Evolutionary conservation across 2,797 vertebrate genomes (phyloP).

Genomic region (Hoplostethus mediterraneus): DNA sequence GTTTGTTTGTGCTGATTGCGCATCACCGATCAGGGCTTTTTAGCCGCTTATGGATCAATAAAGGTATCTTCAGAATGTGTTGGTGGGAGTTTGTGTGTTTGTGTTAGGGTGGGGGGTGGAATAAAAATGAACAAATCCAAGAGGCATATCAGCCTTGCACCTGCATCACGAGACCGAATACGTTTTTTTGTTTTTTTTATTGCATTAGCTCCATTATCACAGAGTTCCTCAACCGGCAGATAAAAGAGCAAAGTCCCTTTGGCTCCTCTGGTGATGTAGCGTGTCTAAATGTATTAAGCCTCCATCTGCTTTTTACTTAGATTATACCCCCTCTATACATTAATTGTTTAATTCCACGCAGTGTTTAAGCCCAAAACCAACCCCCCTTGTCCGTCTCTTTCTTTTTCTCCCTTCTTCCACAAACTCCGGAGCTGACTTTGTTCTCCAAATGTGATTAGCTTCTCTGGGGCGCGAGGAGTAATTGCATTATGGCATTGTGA

Average conservation of each 20-base stretch:
- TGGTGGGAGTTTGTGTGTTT: too few species aligned
- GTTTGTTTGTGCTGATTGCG: slow-evolving; percentile 44
- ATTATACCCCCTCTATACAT: slow-evolving; percentile 78
- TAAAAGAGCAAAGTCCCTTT: slow-evolving; percentile 58
- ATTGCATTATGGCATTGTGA: slow-evolving; percentile 87
- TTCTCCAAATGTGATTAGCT: slow-evolving; percentile 88
- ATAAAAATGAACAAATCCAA: slow-evolving; percentile 39
- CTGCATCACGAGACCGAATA: slow-evolving; percentile 66
- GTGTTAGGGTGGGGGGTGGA: background rate
- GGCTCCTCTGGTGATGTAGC: slow-evolving; percentile 76
- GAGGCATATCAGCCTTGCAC: slow-evolving; percentile 60
- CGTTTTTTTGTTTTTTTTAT: slow-evolving; percentile 37
- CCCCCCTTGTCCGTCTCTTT: slow-evolving; percentile 63
- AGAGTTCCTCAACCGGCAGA: slow-evolving; percentile 47
- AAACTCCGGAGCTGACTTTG: slow-evolving; percentile 84
- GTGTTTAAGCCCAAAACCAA: slow-evolving; percentile 71
- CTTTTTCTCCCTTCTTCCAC: slow-evolving; percentile 74
- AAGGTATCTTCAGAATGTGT: slow-evolving; percentile 11
- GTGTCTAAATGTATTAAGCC: slow-evolving; percentile 85
- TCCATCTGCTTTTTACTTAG: slow-evolving; percentile 85
- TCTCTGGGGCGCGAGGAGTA: slow-evolving; percentile 79
- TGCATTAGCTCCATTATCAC: slow-evolving; percentile 53
- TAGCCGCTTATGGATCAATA: slow-evolving; percentile 48
- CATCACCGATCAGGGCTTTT: slow-evolving; percentile 16
- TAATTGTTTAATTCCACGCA: slow-evolving; percentile 80